phyloP scores from a whole-genome alignment of 2,888 invertebrate species.

The Cryptosula pallasiana region DNA sequence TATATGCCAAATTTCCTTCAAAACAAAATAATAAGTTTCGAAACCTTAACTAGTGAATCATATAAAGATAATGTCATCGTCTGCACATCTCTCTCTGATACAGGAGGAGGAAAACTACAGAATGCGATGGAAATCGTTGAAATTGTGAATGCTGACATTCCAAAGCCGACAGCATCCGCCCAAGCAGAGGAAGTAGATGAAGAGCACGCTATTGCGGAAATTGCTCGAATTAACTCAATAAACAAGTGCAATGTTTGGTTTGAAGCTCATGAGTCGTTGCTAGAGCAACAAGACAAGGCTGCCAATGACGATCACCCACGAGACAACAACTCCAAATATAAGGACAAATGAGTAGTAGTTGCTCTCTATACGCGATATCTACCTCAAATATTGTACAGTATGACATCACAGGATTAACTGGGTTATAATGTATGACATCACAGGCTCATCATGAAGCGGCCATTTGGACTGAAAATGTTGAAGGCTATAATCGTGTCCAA shows the following conservation, averaged over 20 bases:
- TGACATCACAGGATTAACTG: no score
- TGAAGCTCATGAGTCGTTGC: slow-evolving; percentile 28
- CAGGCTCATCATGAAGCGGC: no score
- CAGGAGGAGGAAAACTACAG: slow-evolving; percentile 31
- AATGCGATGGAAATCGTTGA: slow-evolving; percentile 32
- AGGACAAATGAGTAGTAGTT: neutral
- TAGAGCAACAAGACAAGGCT: neutral
- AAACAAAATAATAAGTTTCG: no score
- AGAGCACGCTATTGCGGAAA: slow-evolving; percentile 32
- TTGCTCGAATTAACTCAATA: slow-evolving; percentile 32
- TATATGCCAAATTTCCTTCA: no score
- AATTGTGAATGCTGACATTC: slow-evolving; percentile 29
- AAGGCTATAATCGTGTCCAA: no score
- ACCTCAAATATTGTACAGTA: no score
- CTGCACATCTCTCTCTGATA: no score
- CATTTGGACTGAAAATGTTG: no score
- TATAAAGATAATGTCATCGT: no score
- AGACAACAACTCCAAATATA: neutral
- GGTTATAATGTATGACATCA: no score
- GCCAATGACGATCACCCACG: neutral
- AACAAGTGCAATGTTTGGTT: slow-evolving; percentile 37
- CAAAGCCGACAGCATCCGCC: neutral
- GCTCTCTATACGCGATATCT: no score
- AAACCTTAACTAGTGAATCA: no score
- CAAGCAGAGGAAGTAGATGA: slow-evolving; percentile 23